phyloP scores from a whole-genome alignment of 2,888 invertebrate species.

The Matsumyia berberina region DNA sequence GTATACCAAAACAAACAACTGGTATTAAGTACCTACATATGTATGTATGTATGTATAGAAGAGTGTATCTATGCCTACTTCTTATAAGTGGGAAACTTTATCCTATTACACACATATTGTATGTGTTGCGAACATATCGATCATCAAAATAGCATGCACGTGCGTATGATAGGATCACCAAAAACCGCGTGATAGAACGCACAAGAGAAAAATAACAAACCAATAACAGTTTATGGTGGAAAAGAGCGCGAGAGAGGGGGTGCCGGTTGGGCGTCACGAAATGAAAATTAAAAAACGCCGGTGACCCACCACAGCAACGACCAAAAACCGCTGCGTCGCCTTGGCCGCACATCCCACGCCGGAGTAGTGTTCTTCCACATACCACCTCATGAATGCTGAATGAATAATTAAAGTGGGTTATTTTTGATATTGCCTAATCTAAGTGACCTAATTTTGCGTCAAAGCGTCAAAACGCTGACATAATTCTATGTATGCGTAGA shows the following conservation, averaged over 20 bases:
- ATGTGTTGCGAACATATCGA: neutral
- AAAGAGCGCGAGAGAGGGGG: neutral
- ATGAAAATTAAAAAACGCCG: neutral
- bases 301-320: neutral
- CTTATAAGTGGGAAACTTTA: neutral
- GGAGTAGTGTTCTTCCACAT: neutral
- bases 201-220: neutral
- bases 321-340: neutral
- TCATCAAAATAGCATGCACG: slow-evolving; percentile 3
- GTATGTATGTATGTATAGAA: no score
- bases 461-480: slow-evolving; percentile 43
- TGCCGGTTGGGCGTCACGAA: no score
- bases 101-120: neutral
- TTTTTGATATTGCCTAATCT: slow-evolving; percentile 67
- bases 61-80: neutral
- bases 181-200: slow-evolving; percentile 1
- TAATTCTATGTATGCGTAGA: slow-evolving; percentile 38
- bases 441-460: slow-evolving; percentile 56
- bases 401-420: slow-evolving; percentile 48
- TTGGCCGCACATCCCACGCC: neutral
- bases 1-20: slow-evolving; percentile 8
- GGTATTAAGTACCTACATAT: no score
- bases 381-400: slow-evolving; percentile 16
- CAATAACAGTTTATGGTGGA: neutral
- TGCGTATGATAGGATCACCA: slow-evolving; percentile 19